These are phyloP conservation scores for Parotia lawesii DNA, from an alignment of 2,113 vertebrate species.

Conservation along the genomic window DNA sequence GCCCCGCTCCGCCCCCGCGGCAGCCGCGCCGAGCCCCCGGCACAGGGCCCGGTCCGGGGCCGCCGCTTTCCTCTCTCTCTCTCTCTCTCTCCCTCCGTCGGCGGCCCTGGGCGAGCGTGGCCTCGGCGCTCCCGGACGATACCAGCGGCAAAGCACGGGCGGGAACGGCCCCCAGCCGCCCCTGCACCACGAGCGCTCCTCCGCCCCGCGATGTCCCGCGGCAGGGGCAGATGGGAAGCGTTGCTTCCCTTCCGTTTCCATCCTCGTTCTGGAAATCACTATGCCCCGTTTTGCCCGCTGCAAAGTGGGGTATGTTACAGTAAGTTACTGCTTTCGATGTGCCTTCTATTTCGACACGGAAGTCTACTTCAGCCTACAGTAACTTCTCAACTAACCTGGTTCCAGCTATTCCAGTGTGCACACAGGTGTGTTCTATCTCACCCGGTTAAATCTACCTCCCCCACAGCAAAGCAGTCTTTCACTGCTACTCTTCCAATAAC, in stretches of 20 bases:
- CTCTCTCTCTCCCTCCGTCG: no score
- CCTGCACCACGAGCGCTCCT: neutral
- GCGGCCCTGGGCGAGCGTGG: neutral
- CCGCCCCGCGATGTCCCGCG: neutral
- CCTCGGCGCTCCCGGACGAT: neutral
- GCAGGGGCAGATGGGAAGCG: neutral
- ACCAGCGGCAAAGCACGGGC: neutral
- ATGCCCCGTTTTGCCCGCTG: accelerated
- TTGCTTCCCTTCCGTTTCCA: neutral
- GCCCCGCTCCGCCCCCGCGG: neutral
- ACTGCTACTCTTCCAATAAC: neutral
- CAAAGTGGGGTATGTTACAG: accelerated
- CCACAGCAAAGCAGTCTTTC: neutral
- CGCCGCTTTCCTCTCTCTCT: neutral
- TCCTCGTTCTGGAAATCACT: neutral
- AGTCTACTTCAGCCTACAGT: neutral
- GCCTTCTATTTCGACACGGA: neutral
- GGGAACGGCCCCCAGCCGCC: neutral
- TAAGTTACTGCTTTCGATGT: neutral
- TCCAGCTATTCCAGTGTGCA: neutral
- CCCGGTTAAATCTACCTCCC: neutral
- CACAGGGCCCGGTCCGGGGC: neutral
- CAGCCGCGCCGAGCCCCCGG: neutral
- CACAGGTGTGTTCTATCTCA: neutral
- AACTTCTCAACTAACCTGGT: neutral